Evolutionary conservation across 2,797 vertebrate species (phyloP).

Genomic region (Cyprinodon diabolis): DNA sequence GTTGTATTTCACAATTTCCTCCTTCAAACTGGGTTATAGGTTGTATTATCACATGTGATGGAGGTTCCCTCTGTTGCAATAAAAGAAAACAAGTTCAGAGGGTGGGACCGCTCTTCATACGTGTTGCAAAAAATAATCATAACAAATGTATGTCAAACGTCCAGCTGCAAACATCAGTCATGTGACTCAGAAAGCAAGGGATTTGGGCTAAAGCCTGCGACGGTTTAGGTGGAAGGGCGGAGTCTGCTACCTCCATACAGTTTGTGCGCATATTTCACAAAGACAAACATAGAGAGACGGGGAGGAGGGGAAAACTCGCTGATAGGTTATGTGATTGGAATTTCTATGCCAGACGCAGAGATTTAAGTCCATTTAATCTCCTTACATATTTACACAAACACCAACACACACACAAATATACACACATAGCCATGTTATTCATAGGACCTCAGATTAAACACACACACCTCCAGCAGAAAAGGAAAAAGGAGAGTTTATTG

Average conservation of each 20-base stretch:
- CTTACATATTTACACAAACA: constrained; percentile 86
- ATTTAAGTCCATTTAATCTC: constrained; percentile 98
- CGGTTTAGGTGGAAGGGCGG: constrained; percentile 72
- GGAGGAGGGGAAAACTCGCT: constrained; percentile 79
- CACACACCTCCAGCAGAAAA: constrained; percentile 30
- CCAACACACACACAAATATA: constrained; percentile 74
- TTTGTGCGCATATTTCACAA: constrained; percentile 57
- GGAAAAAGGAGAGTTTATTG: constrained; percentile 39
- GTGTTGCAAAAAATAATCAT: constrained; percentile 71
- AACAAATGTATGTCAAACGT: constrained; percentile 79
- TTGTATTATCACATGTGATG: background rate
- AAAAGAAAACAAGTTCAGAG: constrained; percentile 25
- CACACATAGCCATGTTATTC: constrained; percentile 35
- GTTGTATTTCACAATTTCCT: background rate
- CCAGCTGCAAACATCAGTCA: constrained; percentile 81
- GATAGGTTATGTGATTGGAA: constrained; percentile 91
- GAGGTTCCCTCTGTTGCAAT: background rate
- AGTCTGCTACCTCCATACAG: constrained; percentile 66
- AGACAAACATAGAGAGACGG: constrained; percentile 46
- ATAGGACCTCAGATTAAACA: constrained; percentile 34
- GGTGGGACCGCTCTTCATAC: constrained; percentile 66
- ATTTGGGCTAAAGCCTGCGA: constrained; percentile 78
- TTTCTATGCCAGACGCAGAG: constrained; percentile 93
- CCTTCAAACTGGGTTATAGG: background rate
- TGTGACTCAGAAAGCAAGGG: constrained; percentile 77